A percentile compares a stretch with the other conserved stretches of the same genome.
These are phyloP conservation scores for Troglohyphantes excavatus DNA, from an alignment of 2,888 invertebrate genomes.

Conservation along the genomic window DNA sequence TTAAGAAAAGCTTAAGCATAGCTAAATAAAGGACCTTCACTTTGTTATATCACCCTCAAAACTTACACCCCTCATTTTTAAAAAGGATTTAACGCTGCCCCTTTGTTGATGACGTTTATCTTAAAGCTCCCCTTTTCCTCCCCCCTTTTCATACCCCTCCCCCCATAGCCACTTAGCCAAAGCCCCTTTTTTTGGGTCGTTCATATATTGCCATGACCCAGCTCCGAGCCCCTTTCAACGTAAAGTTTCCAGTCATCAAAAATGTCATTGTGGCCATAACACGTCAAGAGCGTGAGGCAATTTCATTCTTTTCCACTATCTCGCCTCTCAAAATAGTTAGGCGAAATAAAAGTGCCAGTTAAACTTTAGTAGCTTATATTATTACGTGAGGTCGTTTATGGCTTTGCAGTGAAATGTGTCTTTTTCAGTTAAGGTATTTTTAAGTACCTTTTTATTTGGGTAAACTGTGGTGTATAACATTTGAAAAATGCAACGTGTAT, in stretches of 20 bases:
- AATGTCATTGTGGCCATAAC: not conserved
- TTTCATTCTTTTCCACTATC: not conserved
- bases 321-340: conserved; percentile 17
- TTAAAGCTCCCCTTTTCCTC: not conserved
- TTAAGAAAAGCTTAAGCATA: not conserved
- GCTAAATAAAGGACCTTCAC: not conserved
- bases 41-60: conserved; percentile 14
- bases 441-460: not conserved
- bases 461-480: conserved; percentile 4
- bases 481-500: not conserved
- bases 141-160: not conserved
- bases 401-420: not conserved
- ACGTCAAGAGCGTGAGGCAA: conserved; percentile 24
- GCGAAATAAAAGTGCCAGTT: not conserved
- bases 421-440: conserved; percentile 10
- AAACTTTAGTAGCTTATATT: conserved; percentile 16
- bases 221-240: conserved; percentile 6
- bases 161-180: conserved; percentile 47
- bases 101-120: conserved; percentile 58
- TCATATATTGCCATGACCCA: conserved; percentile 30
- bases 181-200: conserved; percentile 32
- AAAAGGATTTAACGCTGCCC: conserved; percentile 48
- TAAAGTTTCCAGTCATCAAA: conserved; percentile 6
- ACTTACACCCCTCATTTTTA: conserved; percentile 50
- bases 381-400: conserved; percentile 12